A percentile compares a stretch with the other conserved stretches of the same genome.
These are phyloP conservation scores for Thryonomys swinderianus DNA, from an alignment of 2,113 vertebrate species.

Conservation along the genomic window DNA sequence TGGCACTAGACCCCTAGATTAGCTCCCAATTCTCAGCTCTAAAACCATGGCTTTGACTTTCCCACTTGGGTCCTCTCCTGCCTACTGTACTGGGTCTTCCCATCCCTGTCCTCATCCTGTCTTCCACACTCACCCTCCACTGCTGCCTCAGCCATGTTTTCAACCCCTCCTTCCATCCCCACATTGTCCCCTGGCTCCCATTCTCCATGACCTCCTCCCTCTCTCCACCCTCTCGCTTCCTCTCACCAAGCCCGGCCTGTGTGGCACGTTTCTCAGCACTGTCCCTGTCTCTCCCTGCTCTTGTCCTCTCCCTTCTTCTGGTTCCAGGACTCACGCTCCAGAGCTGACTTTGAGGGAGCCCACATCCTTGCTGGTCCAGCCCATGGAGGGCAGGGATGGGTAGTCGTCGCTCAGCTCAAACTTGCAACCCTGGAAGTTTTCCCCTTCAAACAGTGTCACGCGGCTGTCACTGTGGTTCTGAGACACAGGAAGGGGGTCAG, in stretches of 20 bases:
- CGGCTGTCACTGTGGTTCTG: slow-evolving; percentile 99
- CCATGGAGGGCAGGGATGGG: slow-evolving; percentile 97
- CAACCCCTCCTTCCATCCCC: not conserved
- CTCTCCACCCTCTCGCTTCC: not conserved
- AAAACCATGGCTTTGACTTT: not conserved
- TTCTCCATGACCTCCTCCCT: not conserved
- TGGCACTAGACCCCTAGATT: not conserved
- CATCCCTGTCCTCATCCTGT: not conserved
- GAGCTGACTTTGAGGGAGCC: slow-evolving; percentile 96
- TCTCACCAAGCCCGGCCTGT: fast-evolving
- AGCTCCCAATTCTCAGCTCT: not conserved
- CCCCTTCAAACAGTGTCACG: slow-evolving; percentile 93
- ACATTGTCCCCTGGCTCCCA: not conserved
- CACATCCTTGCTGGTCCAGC: slow-evolving; percentile 97
- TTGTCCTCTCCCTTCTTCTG: fast-evolving
- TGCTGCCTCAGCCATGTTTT: not conserved
- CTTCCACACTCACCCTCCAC: not conserved
- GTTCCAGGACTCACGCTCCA: slow-evolving; percentile 92
- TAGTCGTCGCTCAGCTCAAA: slow-evolving; percentile 97
- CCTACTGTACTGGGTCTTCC: not conserved
- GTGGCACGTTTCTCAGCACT: not conserved
- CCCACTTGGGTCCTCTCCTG: not conserved
- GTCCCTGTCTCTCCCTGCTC: not conserved
- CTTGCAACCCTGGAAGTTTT: slow-evolving; percentile 97
- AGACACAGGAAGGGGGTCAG: not conserved